phyloP scores from a whole-genome alignment of 1,140 invertebrate genomes.

The Trissolcus basalis region DNA sequence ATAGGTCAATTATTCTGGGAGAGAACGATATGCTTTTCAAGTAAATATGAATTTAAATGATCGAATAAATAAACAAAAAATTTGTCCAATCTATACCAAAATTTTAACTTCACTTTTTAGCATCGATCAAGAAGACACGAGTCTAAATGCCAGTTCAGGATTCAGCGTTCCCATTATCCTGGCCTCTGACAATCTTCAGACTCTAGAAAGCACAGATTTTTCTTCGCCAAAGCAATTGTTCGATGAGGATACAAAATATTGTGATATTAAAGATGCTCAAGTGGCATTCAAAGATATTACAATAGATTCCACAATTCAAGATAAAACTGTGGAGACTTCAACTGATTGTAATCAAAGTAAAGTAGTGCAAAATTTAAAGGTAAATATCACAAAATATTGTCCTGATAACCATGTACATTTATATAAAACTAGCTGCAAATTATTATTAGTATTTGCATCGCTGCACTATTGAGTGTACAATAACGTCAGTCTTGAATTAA shows the following conservation, averaged over 20 bases:
- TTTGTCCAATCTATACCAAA: conserved; percentile 7
- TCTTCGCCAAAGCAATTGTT: conserved; percentile 57
- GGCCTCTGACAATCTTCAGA: conserved; percentile 66
- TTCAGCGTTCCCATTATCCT: conserved; percentile 73
- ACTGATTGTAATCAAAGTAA: conserved; percentile 37
- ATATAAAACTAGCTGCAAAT: too few relatives aligned
- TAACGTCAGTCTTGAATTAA: too few relatives aligned
- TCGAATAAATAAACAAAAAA: not conserved
- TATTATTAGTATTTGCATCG: too few relatives aligned
- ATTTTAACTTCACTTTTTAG: conserved; percentile 51
- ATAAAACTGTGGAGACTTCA: conserved; percentile 30
- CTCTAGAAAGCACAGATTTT: conserved; percentile 61
- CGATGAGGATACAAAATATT: conserved; percentile 59
- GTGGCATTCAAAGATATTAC: conserved; percentile 19
- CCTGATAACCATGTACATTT: too few relatives aligned
- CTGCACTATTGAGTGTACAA: too few relatives aligned
- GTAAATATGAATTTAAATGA: conserved; percentile 51
- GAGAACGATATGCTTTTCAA: conserved; percentile 73
- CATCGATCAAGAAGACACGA: conserved; percentile 71
- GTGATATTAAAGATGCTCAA: conserved; percentile 18
- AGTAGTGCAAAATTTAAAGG: conserved; percentile 71
- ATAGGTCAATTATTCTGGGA: conserved; percentile 72
- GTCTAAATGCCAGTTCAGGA: conserved; percentile 68
- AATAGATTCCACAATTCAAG: conserved; percentile 10
- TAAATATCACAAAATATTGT: conserved; percentile 31